Evolutionary conservation across 2,888 invertebrate genomes (phyloP), one percentile per base, ranked within the genome.

Genomic region (Penaeus monodon): DNA sequence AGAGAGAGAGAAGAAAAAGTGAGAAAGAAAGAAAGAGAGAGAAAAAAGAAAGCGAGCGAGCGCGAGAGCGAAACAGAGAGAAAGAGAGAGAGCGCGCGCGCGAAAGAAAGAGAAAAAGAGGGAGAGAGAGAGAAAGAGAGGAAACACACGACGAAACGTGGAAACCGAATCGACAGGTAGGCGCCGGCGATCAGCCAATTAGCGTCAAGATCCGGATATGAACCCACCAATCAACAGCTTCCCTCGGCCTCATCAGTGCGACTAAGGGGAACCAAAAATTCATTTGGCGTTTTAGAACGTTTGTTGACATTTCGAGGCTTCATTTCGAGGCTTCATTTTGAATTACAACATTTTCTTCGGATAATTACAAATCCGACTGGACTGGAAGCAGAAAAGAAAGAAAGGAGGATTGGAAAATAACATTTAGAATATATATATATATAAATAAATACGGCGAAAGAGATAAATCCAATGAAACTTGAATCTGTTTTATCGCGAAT

Each of bases 141-240:
- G 27, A 14, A 14, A 63, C 70, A 86, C 66, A 76, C 76, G 85
- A 68, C 74, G 81, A 86, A 76, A 86, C 38, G 14, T 86, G 85
- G 81, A 81, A 86, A 81, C 76, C 57, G 76, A 81, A 86, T 81
- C 81, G 85, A 76, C 85, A 86, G 85, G 85, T 86, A 86, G 85
- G 85, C 85, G 85, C 85, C 81, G 29, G 66, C 63, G 74, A 81
- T 74, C 76, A 74, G 85, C 85, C 85, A 86, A 86, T 86, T 86
- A 86, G 85, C 76, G 85, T 81, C 85, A 81, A 86, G 85, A 81
- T 66, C 85, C 85, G 85, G 85, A 86, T 86, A 86, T 76, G 76
- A 86, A 86, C 81, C 85, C 77, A 76, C 85, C 85, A 86, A 86
- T 86, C 85, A 81, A 68, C 85, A 68, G 81, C 81, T 74, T 86